These are phyloP conservation scores for Sus cebifrons DNA, from an alignment of 2,797 vertebrate genomes.

Conservation along the genomic window DNA sequence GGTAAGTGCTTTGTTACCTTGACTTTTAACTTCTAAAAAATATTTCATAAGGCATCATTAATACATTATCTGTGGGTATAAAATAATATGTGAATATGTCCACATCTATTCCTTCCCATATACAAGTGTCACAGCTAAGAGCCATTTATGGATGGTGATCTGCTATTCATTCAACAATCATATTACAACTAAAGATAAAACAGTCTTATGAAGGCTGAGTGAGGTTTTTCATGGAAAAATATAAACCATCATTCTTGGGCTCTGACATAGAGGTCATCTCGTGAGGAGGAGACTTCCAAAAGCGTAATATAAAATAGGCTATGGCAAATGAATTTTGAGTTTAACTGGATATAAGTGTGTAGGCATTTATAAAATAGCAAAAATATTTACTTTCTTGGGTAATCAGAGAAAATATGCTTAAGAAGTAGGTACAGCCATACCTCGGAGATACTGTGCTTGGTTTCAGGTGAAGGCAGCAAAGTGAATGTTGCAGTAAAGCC, in stretches of 20 bases:
- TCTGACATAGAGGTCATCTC: neutral
- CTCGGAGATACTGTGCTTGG: neutral
- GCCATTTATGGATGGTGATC: neutral
- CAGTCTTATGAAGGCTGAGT: neutral
- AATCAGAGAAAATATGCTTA: neutral
- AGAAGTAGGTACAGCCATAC: neutral
- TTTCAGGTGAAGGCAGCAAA: neutral
- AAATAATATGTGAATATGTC: neutral
- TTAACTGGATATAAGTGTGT: neutral
- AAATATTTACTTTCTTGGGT: neutral
- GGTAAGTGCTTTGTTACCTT: conserved; percentile 42
- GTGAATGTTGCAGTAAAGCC: neutral
- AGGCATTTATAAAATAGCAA: neutral
- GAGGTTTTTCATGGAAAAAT: neutral
- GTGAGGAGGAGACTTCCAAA: neutral
- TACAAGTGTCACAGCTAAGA: neutral
- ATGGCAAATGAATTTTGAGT: neutral
- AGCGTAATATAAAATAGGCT: neutral
- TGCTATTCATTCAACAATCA: neutral
- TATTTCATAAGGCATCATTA: conserved; percentile 48
- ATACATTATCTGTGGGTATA: neutral
- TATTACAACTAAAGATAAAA: neutral
- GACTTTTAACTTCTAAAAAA: conserved; percentile 23
- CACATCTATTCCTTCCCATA: neutral
- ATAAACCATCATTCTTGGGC: neutral